Evolutionary conservation across 2,797 vertebrate genomes (phyloP).

Genomic region (Petrocephalus schoutedeni): DNA sequence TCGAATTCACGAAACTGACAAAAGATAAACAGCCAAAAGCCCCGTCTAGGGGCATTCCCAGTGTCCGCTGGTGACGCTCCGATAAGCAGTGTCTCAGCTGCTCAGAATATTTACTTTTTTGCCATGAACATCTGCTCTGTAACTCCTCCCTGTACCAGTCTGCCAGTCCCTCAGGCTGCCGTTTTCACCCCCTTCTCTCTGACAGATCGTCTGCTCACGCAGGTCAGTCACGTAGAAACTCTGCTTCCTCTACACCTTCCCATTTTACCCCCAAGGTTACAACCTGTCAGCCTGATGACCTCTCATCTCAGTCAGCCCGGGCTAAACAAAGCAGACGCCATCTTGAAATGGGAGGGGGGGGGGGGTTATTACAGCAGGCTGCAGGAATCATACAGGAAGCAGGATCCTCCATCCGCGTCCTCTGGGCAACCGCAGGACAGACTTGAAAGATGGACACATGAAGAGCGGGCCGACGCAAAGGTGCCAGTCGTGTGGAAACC

Average conservation of each 20-base stretch:
- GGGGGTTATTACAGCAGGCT: not conserved
- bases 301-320: slow-evolving; percentile 26
- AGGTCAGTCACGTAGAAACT: slow-evolving; percentile 27
- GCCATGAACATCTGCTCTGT: not conserved
- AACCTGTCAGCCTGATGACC: not conserved
- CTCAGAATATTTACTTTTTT: not conserved
- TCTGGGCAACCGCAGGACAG: no score
- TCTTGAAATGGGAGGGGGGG: not conserved
- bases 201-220: slow-evolving; percentile 33
- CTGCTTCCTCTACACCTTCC: slow-evolving; percentile 24
- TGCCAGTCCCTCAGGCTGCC: not conserved
- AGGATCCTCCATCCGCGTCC: not conserved
- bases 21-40: not conserved
- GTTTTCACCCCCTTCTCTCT: slow-evolving; percentile 36
- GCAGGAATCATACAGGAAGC: not conserved
- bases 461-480: not conserved
- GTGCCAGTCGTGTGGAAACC: not conserved
- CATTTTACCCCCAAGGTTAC: not conserved
- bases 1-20: not conserved
- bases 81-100: not conserved
- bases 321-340: slow-evolving; percentile 28
- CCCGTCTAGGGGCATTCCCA: not conserved
- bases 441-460: no score
- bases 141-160: not conserved
- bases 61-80: not conserved